Evolutionary conservation across 2,797 vertebrate genomes (phyloP), one percentile per base, ranked within the genome.

Genomic region (Euthynnus affinis): DNA sequence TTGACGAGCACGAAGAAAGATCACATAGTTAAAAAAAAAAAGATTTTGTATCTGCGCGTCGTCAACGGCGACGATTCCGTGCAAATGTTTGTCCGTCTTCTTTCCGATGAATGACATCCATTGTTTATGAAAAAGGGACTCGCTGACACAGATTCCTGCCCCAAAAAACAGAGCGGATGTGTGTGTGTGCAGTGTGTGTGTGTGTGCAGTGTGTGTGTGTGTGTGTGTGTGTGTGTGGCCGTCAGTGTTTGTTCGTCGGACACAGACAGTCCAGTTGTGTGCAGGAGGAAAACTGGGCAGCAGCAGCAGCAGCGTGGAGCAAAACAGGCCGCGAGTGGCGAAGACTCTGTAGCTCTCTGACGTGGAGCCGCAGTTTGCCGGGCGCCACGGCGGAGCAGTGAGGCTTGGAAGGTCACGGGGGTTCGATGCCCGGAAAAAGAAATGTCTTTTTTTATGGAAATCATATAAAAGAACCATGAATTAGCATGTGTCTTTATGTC

Each of bases 91-190:
- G 72, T 40, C 61, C 14, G 34, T 66, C 66, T 27, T 44, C 53
- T 51, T 27, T 74, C 20, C 3, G 42, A 73, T 83, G 74, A 89
- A 86, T 71, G 84, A 68, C 51, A 46, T 46, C 52, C 46, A 58
- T 81, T 84, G 72, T 86, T 69, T 67, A 49, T 6, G 55, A 42
- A 15, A 25, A 37, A 17, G 37, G 70, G 67, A 32, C 55, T 15
- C 27, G 27, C 17, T 69, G 69, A 76, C 69, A 81, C 74, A 58
- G 59, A 78, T 83, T 78, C 68, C 52, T 71, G 74, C 67, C 60
- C 71, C 58, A 1, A 81, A 66, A 66, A 77, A 32, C 17, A 29
- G 66, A 72, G 75, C 6, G 40, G 76, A 71, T 84, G 79, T 40
- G 57, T 64, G 60, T n/a, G n/a, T n/a, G n/a, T n/a, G n/a, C n/a